These are phyloP conservation scores for Acanthaster planci DNA, from an alignment of 35 echinoderm and acorn worm species.

Conservation along the genomic window DNA sequence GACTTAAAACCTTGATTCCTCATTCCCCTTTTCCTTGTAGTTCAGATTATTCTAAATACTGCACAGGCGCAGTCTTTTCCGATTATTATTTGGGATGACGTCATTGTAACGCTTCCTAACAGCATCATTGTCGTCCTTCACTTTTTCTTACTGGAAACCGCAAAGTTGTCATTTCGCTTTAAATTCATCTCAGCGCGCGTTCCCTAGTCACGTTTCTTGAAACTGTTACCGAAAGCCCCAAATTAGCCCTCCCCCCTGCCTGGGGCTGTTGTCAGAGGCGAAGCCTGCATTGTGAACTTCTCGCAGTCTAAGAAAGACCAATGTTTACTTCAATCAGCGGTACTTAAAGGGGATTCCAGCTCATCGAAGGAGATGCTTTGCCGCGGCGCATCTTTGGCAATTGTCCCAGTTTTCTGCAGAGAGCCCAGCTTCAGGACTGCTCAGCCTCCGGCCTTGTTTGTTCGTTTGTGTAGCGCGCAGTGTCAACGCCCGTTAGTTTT, in stretches of 20 bases:
- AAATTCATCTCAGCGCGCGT: not conserved
- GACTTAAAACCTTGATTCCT: too few relatives aligned
- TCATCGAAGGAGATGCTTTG: not conserved
- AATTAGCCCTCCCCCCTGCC: not conserved
- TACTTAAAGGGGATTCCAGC: not conserved
- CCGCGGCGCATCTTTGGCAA: not conserved
- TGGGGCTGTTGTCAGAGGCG: not conserved
- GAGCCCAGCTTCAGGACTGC: not conserved
- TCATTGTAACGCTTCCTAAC: not conserved
- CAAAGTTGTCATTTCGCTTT: not conserved
- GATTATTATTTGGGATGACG: not conserved
- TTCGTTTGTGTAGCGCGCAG: not conserved
- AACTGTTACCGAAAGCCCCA: not conserved
- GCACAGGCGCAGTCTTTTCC: too few relatives aligned
- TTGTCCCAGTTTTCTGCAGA: not conserved
- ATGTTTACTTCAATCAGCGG: constrained; percentile 20
- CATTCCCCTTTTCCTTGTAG: too few relatives aligned
- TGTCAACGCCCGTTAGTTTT: constrained; percentile 13
- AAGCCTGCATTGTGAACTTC: not conserved
- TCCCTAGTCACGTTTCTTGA: not conserved
- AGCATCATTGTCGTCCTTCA: not conserved
- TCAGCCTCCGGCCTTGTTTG: not conserved
- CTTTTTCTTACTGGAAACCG: not conserved
- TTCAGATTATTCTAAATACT: too few relatives aligned
- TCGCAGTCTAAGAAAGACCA: not conserved